phyloP scores from a whole-genome alignment of 2,113 vertebrate species.

The Rhagologus leucostigma region DNA sequence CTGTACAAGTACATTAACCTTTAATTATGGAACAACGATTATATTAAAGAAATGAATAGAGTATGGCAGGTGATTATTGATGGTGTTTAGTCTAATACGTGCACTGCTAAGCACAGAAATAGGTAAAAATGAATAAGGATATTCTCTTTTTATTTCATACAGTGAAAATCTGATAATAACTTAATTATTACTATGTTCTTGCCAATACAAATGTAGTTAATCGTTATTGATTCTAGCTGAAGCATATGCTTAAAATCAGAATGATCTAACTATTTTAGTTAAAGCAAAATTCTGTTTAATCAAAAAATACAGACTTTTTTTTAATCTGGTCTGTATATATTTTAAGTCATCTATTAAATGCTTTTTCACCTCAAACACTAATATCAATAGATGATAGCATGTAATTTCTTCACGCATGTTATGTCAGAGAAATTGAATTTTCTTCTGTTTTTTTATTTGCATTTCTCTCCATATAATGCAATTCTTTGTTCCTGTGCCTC shows the following conservation, averaged over 20 bases:
- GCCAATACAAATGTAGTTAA: neutral
- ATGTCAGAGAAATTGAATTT: neutral
- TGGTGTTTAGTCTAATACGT: neutral
- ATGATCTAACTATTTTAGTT: neutral
- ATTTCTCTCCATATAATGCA: neutral
- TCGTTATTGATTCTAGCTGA: neutral
- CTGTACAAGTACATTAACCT: neutral
- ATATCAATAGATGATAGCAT: neutral
- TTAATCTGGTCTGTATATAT: neutral
- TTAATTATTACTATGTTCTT: neutral
- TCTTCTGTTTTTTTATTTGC: neutral
- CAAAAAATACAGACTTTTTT: neutral
- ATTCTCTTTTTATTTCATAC: neutral
- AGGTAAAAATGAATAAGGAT: neutral
- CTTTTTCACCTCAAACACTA: neutral
- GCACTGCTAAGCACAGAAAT: neutral
- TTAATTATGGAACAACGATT: neutral
- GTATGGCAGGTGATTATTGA: neutral
- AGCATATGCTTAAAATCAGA: neutral
- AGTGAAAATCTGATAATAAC: neutral
- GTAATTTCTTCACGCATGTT: neutral
- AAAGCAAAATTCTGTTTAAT: neutral
- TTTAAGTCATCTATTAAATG: neutral
- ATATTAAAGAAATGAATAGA: neutral
- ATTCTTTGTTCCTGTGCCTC: neutral